Base-by-base conservation (phyloP, 1,140 invertebrate species). In the Cydia splendana region DNA sequence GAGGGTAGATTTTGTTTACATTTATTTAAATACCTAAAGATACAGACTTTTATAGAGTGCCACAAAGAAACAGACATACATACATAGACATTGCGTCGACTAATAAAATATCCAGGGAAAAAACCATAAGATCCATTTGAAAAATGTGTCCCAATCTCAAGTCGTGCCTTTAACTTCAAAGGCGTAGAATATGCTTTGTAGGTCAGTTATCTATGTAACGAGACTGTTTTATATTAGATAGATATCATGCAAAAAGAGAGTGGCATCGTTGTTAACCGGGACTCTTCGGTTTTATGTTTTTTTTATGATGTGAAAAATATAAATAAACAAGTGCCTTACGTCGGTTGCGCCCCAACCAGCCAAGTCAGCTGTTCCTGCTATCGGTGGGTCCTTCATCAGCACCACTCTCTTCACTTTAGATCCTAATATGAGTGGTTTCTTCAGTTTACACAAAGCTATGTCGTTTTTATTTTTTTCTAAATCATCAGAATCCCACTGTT, bases 371-470 rank as follows among this genome's bases (percentile, higher is more conserved):
- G 12, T n/a, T 5, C 34, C 13, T 2, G 28, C 13, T 34, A 0
- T 34, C 12, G 65, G 65, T 34, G 65, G 65, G 4, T 38, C 12
- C 34, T n/a, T 38, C 65, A 69, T 69, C 28, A 69, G 6, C 65
- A 34, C 9, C 6, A 69, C 30, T 15, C 65, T 69, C 3, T 34
- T 30, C 65, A 69, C 65, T 0, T 34, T 34, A 7, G 13, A 13
- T 15, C 65, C 65, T 2, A 69, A 69, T 34, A 5, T 45, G 0
- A 71, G n/a, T 0, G 20, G 15, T 20, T 42, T 38, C 30, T 71
- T 71, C 67, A 71, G 4, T 38, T 30, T 67, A n/a, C 30, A 34
- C n/a, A 71, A 4, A 45, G 34, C 67, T 71, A 71, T 38, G 15
- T 71, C 67, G 67, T 42, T 5, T 10, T 4, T 18, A n/a, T n/a